Percentiles rank a stretch among this genome's conserved stretches.
These are phyloP conservation scores for Anser cygnoides DNA, from an alignment of 2,113 vertebrate genomes.

Conservation along the genomic window DNA sequence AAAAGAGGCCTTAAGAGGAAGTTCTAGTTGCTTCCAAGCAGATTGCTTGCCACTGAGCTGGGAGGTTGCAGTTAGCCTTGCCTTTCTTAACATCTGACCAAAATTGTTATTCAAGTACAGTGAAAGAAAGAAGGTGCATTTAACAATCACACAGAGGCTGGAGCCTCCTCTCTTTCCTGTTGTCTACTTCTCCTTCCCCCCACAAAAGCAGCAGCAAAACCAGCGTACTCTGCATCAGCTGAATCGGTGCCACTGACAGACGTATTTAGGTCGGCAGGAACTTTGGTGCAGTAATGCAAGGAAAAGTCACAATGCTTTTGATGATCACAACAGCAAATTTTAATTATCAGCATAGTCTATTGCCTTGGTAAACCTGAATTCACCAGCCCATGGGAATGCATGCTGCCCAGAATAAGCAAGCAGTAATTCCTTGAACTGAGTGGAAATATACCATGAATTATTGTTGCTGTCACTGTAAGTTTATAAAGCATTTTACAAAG, in stretches of 20 bases:
- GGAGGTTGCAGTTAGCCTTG: neutral
- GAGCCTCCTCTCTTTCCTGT: neutral
- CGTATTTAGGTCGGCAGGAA: neutral
- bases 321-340: slow-evolving; percentile 13
- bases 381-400: neutral
- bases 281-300: neutral
- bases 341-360: neutral
- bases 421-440: slow-evolving; percentile 15
- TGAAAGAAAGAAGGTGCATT: neutral
- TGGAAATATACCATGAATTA: slow-evolving; percentile 55
- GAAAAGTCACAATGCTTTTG: neutral
- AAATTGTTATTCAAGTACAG: neutral
- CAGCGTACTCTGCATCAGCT: neutral
- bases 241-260: neutral
- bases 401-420: slow-evolving; percentile 34
- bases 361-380: slow-evolving; percentile 28
- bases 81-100: neutral
- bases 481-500: slow-evolving; percentile 66
- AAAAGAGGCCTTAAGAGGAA: neutral
- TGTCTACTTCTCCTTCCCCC: neutral
- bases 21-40: neutral
- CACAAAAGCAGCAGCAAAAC: neutral
- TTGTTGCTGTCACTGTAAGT: slow-evolving; percentile 36
- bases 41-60: neutral
- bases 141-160: neutral